A percentile compares a stretch with the other conserved stretches of the same genome.
Evolutionary conservation across 2,113 vertebrate genomes (phyloP).

Genomic region (Phalacrocorax pelagicus): DNA sequence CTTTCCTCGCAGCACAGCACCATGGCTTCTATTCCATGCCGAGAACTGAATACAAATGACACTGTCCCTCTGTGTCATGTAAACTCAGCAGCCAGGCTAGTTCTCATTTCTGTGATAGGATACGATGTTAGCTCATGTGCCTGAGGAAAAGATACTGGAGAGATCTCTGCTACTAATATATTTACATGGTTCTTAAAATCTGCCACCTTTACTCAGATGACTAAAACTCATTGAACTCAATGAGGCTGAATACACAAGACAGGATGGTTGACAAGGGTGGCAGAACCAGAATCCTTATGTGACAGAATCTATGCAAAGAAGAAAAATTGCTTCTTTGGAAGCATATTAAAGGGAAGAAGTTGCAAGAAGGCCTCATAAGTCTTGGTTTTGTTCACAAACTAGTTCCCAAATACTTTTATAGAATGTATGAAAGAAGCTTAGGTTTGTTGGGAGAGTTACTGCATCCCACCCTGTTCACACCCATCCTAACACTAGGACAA

Average conservation of each 20-base stretch:
- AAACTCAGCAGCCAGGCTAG: neutral
- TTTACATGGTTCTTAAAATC: neutral
- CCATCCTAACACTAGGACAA: neutral
- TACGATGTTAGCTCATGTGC: neutral
- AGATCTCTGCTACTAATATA: neutral
- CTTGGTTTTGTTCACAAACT: neutral
- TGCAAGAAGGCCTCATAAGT: neutral
- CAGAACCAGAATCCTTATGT: neutral
- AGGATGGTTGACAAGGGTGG: neutral
- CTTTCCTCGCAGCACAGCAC: neutral
- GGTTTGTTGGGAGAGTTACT: neutral
- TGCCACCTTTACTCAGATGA: neutral
- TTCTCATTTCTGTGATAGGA: neutral
- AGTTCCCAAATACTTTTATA: neutral
- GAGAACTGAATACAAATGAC: neutral
- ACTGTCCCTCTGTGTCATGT: neutral
- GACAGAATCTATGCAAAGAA: neutral
- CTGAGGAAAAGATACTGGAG: neutral
- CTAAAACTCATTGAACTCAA: neutral
- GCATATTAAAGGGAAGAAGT: neutral
- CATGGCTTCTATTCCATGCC: neutral
- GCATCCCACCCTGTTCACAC: neutral
- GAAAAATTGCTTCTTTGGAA: neutral
- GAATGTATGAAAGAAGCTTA: neutral
- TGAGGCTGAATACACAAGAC: neutral